Percentiles rank a stretch among this genome's conserved stretches.
These are phyloP conservation scores for Lacerta agilis DNA, from an alignment of 2,797 vertebrate species.

Conservation along the genomic window DNA sequence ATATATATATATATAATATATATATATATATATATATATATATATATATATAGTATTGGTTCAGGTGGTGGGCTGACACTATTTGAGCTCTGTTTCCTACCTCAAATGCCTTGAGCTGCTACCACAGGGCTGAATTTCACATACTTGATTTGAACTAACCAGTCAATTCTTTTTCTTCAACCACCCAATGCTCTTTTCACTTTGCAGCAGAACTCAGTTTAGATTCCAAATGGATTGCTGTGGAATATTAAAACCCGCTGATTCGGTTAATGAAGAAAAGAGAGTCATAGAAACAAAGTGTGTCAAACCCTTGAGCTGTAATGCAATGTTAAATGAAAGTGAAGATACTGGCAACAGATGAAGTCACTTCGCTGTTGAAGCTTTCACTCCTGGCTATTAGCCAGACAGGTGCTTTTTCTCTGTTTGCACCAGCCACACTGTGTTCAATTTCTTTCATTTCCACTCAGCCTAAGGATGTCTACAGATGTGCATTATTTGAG, in stretches of 20 bases:
- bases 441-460: neutral
- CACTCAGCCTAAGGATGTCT: neutral
- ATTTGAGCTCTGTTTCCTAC: neutral
- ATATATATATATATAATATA: neutral
- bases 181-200: neutral
- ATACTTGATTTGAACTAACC: neutral
- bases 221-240: slow-evolving; percentile 35
- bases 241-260: slow-evolving; percentile 19
- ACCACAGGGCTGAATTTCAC: neutral
- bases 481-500: neutral
- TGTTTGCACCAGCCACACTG: neutral
- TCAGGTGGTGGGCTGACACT: neutral
- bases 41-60: neutral
- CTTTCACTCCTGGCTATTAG: slow-evolving; percentile 12
- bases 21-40: no score
- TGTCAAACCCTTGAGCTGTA: slow-evolving; percentile 33
- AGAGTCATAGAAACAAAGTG: slow-evolving; percentile 39
- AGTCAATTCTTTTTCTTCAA: neutral
- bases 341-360: slow-evolving; percentile 36
- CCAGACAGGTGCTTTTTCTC: neutral
- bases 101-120: neutral
- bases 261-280: slow-evolving; percentile 55
- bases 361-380: neutral
- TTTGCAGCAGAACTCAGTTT: slow-evolving; percentile 27
- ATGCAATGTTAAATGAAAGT: slow-evolving; percentile 51